Conservation (phyloP, 92 coral and sea anemone species). For the Umimayanthus kanabou region DNA sequence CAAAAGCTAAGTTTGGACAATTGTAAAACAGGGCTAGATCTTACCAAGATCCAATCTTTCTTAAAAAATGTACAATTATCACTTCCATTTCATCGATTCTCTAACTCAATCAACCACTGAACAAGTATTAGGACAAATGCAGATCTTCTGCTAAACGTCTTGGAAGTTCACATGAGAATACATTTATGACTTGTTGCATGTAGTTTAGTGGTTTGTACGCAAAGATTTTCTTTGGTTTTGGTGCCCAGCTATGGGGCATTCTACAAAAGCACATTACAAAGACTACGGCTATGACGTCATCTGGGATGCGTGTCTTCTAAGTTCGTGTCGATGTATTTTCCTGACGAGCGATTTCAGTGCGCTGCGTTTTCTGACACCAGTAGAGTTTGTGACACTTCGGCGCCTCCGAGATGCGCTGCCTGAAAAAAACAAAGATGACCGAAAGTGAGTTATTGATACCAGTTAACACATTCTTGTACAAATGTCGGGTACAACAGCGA, state of each 20-base stretch:
- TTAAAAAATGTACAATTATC: slow-evolving; percentile 1
- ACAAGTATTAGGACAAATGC: not conserved
- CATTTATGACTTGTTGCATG: not conserved
- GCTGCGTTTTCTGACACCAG: slow-evolving; percentile 23
- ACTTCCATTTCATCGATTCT: not conserved
- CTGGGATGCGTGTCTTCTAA: slow-evolving; percentile 6
- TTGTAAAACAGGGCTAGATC: not conserved
- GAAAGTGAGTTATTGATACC: not conserved
- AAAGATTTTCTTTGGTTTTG: not conserved
- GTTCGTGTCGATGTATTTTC: slow-evolving; percentile 30
- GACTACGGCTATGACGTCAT: not conserved
- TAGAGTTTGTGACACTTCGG: not conserved
- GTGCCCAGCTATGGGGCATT: not conserved
- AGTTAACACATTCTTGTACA: not conserved
- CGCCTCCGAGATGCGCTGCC: slow-evolving; percentile 14
- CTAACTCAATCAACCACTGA: not conserved
- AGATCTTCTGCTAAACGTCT: not conserved
- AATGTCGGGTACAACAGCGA: not conserved
- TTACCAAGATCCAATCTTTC: not conserved
- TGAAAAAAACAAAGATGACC: not conserved
- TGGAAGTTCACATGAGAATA: not conserved
- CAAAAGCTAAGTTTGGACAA: too few species aligned
- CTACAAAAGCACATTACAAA: not conserved
- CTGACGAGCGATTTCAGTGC: slow-evolving; percentile 32
- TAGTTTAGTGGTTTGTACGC: not conserved